These are phyloP conservation scores for Scolanthus callimorphus DNA, from an alignment of 92 coral and sea anemone genomes.

Conservation along the genomic window DNA sequence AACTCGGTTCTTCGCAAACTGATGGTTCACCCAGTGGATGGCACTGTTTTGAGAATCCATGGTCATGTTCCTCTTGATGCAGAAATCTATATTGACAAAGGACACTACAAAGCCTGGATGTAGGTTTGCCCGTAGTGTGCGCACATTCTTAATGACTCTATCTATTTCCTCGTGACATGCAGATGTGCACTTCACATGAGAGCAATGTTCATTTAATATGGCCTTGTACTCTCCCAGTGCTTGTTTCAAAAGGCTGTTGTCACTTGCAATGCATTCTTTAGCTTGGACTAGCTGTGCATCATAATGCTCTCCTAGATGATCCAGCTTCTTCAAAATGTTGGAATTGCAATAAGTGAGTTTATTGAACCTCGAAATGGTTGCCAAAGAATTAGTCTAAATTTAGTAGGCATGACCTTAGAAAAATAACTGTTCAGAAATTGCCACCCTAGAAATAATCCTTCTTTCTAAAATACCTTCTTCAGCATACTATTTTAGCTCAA, in stretches of 20 bases:
- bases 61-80: constrained; percentile 47
- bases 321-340: constrained; percentile 28
- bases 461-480: too few species aligned
- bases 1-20: constrained; percentile 56
- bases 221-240: constrained; percentile 17
- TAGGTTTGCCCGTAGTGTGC: neutral
- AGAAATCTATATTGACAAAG: constrained; percentile 59
- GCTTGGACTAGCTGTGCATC: constrained; percentile 22
- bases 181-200: constrained; percentile 18
- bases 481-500: too few species aligned
- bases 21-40: constrained; percentile 72
- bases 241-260: constrained; percentile 16
- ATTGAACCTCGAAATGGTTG: constrained; percentile 40
- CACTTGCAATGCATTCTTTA: constrained; percentile 20
- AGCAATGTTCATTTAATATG: constrained; percentile 8
- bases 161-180: constrained; percentile 24
- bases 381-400: too few species aligned
- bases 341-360: constrained; percentile 43
- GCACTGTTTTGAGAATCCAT: constrained; percentile 50
- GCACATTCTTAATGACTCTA: neutral
- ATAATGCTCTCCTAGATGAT: constrained; percentile 49
- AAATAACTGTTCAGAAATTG: too few species aligned
- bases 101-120: constrained; percentile 67
- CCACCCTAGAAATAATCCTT: too few species aligned
- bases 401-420: too few species aligned